Percentiles rank a stretch among this genome's conserved stretches.
phyloP scores from a whole-genome alignment of 2,797 vertebrate genomes.

The Rhinichthys osculus region DNA sequence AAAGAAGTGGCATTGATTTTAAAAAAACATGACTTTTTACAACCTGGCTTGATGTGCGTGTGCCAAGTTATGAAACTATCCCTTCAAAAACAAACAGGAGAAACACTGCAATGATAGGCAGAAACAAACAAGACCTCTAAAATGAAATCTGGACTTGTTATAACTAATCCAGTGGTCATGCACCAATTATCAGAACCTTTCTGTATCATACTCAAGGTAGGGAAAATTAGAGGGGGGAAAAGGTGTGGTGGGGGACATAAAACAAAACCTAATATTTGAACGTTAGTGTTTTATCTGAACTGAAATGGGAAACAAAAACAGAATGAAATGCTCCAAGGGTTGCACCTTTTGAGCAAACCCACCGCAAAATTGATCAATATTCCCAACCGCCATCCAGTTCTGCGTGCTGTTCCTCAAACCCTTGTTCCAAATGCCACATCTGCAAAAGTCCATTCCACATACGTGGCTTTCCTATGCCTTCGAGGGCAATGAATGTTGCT shows the following conservation, averaged over 20 bases:
- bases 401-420: constrained; percentile 34
- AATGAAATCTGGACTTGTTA: constrained; percentile 47
- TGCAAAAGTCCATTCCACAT: constrained; percentile 54
- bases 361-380: constrained; percentile 40
- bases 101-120: constrained; percentile 42
- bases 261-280: constrained; percentile 58
- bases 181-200: constrained; percentile 43
- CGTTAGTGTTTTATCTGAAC: constrained; percentile 60
- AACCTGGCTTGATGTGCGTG: constrained; percentile 33
- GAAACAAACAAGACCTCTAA: constrained; percentile 47
- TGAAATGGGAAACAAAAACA: constrained; percentile 47
- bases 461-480: constrained; percentile 39
- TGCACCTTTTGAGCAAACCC: constrained; percentile 35
- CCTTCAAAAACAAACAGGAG: constrained; percentile 41
- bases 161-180: constrained; percentile 47
- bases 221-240: not conserved
- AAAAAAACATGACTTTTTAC: not conserved
- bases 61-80: constrained; percentile 26
- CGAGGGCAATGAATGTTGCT: constrained; percentile 51
- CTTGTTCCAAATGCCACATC: constrained; percentile 17
- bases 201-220: constrained; percentile 14
- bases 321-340: constrained; percentile 21
- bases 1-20: not conserved
- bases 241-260: not conserved
- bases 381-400: constrained; percentile 30